A percentile compares a stretch with the other conserved stretches of the same genome.
phyloP scores from a whole-genome alignment of 1,140 invertebrate genomes.

The Euwallacea similis region DNA sequence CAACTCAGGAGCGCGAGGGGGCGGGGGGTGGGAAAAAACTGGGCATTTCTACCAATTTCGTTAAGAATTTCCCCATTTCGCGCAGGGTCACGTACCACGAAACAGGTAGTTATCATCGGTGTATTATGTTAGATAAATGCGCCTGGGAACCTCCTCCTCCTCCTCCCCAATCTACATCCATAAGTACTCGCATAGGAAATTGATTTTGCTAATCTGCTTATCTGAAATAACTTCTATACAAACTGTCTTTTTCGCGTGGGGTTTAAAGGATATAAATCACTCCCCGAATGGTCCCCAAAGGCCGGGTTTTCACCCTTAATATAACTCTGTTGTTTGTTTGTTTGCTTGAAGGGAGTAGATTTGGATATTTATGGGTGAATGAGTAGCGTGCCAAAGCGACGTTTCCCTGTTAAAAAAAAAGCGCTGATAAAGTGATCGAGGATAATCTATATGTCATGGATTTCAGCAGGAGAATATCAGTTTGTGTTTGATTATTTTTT shows the following conservation, averaged over 20 bases:
- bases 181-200: conserved; percentile 27
- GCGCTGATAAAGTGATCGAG: not conserved
- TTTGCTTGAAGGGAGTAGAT: conserved; percentile 9
- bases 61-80: conserved; percentile 24
- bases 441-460: not conserved
- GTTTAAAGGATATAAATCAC: conserved; percentile 30
- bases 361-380: conserved; percentile 7
- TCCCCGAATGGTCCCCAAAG: conserved; percentile 13
- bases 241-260: conserved; percentile 23
- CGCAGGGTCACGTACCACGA: conserved; percentile 20
- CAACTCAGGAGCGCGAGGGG: conserved; percentile 12
- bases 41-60: conserved; percentile 27
- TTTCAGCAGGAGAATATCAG: not conserved
- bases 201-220: conserved; percentile 35
- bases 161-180: conserved; percentile 6
- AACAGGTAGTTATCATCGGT: not conserved
- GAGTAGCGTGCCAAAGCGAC: not conserved
- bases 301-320: conserved; percentile 18
- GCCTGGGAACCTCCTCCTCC: not conserved
- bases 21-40: conserved; percentile 1
- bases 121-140: not conserved
- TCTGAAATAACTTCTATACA: conserved; percentile 32
- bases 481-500: no score
- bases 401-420: conserved; percentile 1
- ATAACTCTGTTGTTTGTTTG: conserved; percentile 19